Conservation (phyloP, 2,113 vertebrate genomes). For the Hymenochirus boettgeri region DNA sequence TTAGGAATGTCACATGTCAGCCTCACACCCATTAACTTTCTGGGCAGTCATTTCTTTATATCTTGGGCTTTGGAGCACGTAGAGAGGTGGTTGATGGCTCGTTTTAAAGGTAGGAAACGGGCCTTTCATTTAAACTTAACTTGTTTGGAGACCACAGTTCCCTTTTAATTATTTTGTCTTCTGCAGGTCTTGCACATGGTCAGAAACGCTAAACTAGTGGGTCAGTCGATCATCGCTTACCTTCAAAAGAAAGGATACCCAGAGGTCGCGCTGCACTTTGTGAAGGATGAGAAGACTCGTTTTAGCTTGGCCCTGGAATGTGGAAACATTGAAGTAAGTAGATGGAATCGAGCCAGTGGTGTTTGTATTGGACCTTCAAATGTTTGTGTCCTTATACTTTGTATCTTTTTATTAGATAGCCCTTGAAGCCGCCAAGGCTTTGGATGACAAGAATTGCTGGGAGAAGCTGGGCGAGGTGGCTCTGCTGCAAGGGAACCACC, state of each 20-base stretch:
- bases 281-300: conserved; percentile 94
- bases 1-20: too few relatives aligned
- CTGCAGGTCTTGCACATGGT: conserved; percentile 94
- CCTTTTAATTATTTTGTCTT: neutral
- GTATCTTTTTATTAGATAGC: conserved; percentile 64
- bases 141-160: too few relatives aligned
- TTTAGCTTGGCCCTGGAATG: conserved; percentile 91
- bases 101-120: too few relatives aligned
- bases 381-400: too few relatives aligned
- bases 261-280: conserved; percentile 92
- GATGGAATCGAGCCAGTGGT: too few relatives aligned
- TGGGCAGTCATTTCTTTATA: too few relatives aligned
- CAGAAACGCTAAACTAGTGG: conserved; percentile 89
- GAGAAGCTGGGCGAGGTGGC: conserved; percentile 91
- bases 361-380: too few relatives aligned
- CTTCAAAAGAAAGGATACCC: conserved; percentile 97
- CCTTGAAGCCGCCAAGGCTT: conserved; percentile 89
- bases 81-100: too few relatives aligned
- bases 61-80: too few relatives aligned
- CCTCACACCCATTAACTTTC: too few relatives aligned
- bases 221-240: conserved; percentile 97
- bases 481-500: conserved; percentile 91
- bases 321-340: conserved; percentile 84
- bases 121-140: too few relatives aligned
- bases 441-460: conserved; percentile 94